Percentiles rank a stretch among this genome's conserved stretches.
These are phyloP conservation scores for Drosophila diplacantha DNA, from an alignment of 2,888 invertebrate genomes.

Conservation along the genomic window DNA sequence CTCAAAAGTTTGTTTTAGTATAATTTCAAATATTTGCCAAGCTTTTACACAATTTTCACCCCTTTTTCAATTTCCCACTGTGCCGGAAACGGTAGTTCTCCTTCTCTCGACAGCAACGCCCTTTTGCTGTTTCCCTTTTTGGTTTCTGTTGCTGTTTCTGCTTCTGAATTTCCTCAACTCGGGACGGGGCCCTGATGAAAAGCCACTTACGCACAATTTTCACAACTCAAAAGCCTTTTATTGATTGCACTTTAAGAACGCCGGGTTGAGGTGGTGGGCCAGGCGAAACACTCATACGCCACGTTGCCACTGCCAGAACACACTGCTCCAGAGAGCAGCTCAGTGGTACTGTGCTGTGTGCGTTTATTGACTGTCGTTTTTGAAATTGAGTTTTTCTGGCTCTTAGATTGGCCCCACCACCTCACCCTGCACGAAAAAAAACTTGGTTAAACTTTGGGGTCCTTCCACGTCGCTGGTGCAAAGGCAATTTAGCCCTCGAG, in stretches of 20 bases:
- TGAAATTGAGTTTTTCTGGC: constrained; percentile 58
- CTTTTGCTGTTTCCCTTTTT: constrained; percentile 48
- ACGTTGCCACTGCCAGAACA: constrained; percentile 34
- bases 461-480: constrained; percentile 29
- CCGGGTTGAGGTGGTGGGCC: constrained; percentile 24
- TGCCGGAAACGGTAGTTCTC: constrained; percentile 12
- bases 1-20: not conserved
- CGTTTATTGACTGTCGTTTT: constrained; percentile 57
- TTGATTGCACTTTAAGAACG: constrained; percentile 63
- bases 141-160: constrained; percentile 31
- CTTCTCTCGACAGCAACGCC: constrained; percentile 37
- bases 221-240: constrained; percentile 64
- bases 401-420: constrained; percentile 23
- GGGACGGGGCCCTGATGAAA: constrained; percentile 45
- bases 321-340: constrained; percentile 15
- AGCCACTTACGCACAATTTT: constrained; percentile 66
- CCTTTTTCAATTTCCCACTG: constrained; percentile 15
- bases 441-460: constrained; percentile 55
- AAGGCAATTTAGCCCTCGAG: constrained; percentile 54
- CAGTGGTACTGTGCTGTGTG: constrained; percentile 19
- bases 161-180: constrained; percentile 14
- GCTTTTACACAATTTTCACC: not conserved
- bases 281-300: constrained; percentile 56
- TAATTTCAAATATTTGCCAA: constrained; percentile 7
- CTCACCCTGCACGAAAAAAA: constrained; percentile 2